These are phyloP conservation scores for Rambutsinella grinnellia DNA, from an alignment of 2,888 invertebrate genomes.

Conservation along the genomic window DNA sequence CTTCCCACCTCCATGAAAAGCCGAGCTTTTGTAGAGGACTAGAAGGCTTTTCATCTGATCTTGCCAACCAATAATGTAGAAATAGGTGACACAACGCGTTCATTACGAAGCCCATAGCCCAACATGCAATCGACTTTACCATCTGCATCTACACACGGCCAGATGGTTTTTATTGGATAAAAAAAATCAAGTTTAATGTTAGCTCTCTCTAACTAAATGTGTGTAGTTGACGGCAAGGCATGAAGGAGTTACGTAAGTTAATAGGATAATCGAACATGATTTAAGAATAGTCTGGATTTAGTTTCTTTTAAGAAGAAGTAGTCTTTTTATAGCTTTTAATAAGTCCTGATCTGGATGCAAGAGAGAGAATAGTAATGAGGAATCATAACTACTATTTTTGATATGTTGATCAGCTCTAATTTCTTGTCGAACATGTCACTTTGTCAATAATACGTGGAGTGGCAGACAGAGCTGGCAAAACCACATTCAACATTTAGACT, in stretches of 20 bases:
- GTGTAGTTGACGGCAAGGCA: slow-evolving; percentile 20
- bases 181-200: slow-evolving; percentile 11
- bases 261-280: neutral
- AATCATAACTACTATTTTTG: too few species aligned
- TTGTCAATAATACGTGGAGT: too few species aligned
- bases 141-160: slow-evolving; percentile 43
- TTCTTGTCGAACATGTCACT: too few species aligned
- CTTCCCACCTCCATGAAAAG: neutral
- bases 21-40: neutral
- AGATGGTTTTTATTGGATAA: slow-evolving; percentile 28
- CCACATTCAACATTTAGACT: too few species aligned
- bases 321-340: too few species aligned
- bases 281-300: too few species aligned
- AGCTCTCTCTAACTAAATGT: slow-evolving; percentile 3
- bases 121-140: too few species aligned
- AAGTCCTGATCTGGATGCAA: too few species aligned
- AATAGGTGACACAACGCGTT: slow-evolving; percentile 21
- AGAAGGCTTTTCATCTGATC: slow-evolving; percentile 26
- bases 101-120: slow-evolving; percentile 19
- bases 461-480: too few species aligned
- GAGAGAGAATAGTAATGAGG: too few species aligned
- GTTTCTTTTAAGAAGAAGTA: too few species aligned
- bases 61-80: slow-evolving; percentile 23
- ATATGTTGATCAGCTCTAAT: too few species aligned
- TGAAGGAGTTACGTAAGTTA: slow-evolving; percentile 49